These are phyloP conservation scores for Drosophila nigrodunni DNA, from an alignment of 1,140 invertebrate genomes.

Conservation along the genomic window DNA sequence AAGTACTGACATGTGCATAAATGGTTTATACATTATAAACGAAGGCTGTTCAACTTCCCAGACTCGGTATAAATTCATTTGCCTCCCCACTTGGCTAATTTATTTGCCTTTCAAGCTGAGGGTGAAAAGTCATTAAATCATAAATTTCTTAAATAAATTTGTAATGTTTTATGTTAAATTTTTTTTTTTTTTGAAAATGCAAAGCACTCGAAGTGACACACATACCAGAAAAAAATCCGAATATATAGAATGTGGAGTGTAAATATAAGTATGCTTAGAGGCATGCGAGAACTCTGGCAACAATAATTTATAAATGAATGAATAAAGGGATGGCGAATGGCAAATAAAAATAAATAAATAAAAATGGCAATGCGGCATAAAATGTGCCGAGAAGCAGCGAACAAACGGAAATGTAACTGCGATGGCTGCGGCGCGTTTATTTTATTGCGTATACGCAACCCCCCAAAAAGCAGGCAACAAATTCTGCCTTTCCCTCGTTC, in stretches of 20 bases:
- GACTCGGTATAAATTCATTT: conserved; percentile 29
- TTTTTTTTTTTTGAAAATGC: conserved; percentile 56
- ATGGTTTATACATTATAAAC: conserved; percentile 25
- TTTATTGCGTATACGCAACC: conserved; percentile 78
- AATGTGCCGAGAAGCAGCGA: conserved; percentile 64
- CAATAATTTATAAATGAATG: conserved; percentile 83
- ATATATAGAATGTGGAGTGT: conserved; percentile 38
- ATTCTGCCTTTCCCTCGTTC: conserved; percentile 25
- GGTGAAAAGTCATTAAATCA: conserved; percentile 59
- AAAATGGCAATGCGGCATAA: conserved; percentile 78
- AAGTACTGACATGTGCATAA: conserved; percentile 39
- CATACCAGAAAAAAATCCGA: conserved; percentile 30
- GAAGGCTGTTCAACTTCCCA: conserved; percentile 15
- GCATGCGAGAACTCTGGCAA: conserved; percentile 57
- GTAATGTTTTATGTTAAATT: conserved; percentile 24
- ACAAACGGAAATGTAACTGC: conserved; percentile 63
- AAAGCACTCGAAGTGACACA: conserved; percentile 59
- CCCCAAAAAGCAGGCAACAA: conserved; percentile 72
- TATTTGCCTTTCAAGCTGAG: conserved; percentile 25
- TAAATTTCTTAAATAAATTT: conserved; percentile 70
- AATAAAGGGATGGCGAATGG: conserved; percentile 69
- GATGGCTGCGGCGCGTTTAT: conserved; percentile 75
- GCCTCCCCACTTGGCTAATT: conserved; percentile 48
- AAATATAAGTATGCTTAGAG: conserved; percentile 47
- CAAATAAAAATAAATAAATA: conserved; percentile 50